Evolutionary conservation across 2,113 vertebrate genomes (phyloP), one percentile per base, ranked within the genome.

Genomic region (Dromas ardeola): DNA sequence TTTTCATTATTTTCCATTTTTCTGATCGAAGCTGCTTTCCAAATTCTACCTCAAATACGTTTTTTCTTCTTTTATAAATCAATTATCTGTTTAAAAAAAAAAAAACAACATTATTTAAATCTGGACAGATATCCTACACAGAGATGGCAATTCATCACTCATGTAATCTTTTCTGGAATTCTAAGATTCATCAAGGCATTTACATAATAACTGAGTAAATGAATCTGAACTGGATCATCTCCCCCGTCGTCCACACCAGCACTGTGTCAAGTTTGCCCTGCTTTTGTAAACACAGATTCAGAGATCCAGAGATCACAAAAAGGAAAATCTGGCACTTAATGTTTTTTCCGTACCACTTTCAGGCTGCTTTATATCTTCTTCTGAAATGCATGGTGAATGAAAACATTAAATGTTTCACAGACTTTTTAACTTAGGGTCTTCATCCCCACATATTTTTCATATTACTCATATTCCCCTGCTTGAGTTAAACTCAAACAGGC

Each of bases 381-480:
- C 89, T 95, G 96, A 94, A 95, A 94, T 76, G 95, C 81, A 66
- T 79, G 89, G 84, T 95, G 96, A 97, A 97, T 69, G 17, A 97
- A 98, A 97, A 97, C 96, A 97, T 96, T 85, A 83, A 96, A 81
- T 72, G 95, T 74, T 95, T 87, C 95, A 95, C 97, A 97, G 96
- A 93, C 95, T 97, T 97, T 98, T 97, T 89, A 94, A 97, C 97
- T 97, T 97, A 97, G 96, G 97, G 97, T 97, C 96, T 95, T 97
- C 94, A 93, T 96, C 96, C 96, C 95, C 93, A 97, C 97, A 98
- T 97, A 97, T 97, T 97, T 97, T 98, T 98, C 97, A 91, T 90
- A 98, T 98, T 98, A 98, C 96, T 96, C 96, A 97, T 97, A 97
- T 97, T 97, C 97, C 94, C 97, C 96, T 97, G 97, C 96, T 97